These are phyloP conservation scores for Creontiades dilutus DNA, from an alignment of 2,888 invertebrate species.

Conservation along the genomic window DNA sequence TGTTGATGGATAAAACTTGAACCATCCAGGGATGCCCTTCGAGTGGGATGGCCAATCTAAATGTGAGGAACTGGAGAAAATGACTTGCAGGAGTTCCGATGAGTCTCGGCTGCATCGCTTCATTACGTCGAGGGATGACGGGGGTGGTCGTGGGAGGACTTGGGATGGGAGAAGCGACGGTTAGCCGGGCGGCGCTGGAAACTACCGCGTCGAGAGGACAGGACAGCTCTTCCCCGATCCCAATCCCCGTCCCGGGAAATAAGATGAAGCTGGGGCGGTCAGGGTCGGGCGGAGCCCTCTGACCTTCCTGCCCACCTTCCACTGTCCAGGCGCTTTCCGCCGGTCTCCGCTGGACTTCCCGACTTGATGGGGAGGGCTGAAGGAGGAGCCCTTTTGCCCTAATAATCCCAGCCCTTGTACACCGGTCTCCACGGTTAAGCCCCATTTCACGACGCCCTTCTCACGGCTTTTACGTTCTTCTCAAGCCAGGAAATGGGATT, in stretches of 20 bases:
- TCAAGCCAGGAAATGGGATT: background rate
- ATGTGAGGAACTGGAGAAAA: background rate
- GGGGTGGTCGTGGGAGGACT: background rate
- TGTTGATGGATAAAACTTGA: background rate
- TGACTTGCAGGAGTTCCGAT: background rate
- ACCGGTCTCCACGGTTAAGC: background rate
- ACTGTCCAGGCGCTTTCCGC: background rate
- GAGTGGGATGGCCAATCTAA: background rate
- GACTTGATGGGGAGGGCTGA: background rate
- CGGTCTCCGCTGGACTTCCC: conserved; percentile 2
- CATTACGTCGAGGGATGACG: background rate
- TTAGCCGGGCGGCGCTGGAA: background rate
- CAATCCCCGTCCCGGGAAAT: conserved; percentile 23
- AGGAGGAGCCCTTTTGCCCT: background rate
- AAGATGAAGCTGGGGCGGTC: conserved; percentile 22
- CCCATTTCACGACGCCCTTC: background rate
- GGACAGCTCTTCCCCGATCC: background rate
- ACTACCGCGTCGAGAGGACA: background rate
- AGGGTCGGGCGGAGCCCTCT: conserved; percentile 28
- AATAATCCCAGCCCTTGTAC: conserved; percentile 24
- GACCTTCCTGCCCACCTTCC: background rate
- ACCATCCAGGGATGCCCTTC: background rate
- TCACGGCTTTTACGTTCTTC: conserved; percentile 8
- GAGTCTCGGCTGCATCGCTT: conserved; percentile 5
- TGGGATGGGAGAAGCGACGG: background rate